Evolutionary conservation across 2,113 vertebrate species (phyloP), one percentile per base, ranked within the genome.

Genomic region (Gymnocephalus cernua): DNA sequence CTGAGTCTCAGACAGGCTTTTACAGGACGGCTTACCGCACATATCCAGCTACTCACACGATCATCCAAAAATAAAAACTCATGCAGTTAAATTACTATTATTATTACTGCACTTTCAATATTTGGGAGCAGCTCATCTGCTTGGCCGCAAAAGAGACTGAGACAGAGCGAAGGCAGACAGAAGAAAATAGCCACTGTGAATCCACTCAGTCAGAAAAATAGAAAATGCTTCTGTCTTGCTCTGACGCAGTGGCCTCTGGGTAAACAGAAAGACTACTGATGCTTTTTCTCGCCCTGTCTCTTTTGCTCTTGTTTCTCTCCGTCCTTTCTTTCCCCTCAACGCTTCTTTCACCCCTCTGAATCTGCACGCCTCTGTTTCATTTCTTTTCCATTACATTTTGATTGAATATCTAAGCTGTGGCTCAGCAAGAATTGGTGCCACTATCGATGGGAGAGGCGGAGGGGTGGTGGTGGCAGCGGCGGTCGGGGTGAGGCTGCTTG

Each of bases 201-300:
- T 85, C 66, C 88, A 90, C 64, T 87, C 86, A 70, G 80, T 75
- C 84, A 85, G 89, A 88, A 87, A 86, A 88, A 86, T 11, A 72
- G 69, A 87, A 82, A 85, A 70, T 29, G 74, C 64, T 65, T 51
- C 65, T 79, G 11, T 21, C 25, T 35, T 58, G 61, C 79, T 83
- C 61, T 84, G 85, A 86, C 51, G 74, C 81, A 86, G 78, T 21
- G 74, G 86, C 84, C 53, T 88, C 70, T 79, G 72, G 82, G 75
- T 74, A 81, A 56, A 85, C 65, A 74, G 62, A 76, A 12, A n/a
- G 62, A 78, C 77, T 48, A 11, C 70, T 80, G 85, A 71, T 79
- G 70, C 82, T 53, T 45, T 35, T 78, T 56, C 54, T 66, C 10
- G 4, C 54, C 66, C 35, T 11, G 63, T 72, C 77, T 51, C 41